A percentile compares a stretch with the other conserved stretches of the same genome.
Evolutionary conservation across 2,888 invertebrate genomes (phyloP).

Genomic region (Cremastinae sp.): DNA sequence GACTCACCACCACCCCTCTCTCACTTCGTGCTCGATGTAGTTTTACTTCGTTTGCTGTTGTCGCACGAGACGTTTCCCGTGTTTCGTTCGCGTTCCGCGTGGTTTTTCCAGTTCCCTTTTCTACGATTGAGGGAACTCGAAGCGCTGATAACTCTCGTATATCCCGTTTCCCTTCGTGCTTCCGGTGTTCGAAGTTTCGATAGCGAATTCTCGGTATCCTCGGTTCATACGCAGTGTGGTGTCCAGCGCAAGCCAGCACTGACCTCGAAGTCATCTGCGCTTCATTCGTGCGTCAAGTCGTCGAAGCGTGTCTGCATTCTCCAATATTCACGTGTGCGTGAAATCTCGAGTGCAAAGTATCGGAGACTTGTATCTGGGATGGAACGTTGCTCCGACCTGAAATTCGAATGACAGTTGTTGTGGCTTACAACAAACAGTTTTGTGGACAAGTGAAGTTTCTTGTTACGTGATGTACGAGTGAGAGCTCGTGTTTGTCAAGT

Average conservation of each 20-base stretch:
- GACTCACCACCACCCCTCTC: constrained; percentile 55
- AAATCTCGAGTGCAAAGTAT: constrained; percentile 29
- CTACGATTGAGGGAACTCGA: constrained; percentile 35
- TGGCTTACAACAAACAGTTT: constrained; percentile 31
- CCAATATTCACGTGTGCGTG: constrained; percentile 30
- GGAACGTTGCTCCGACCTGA: constrained; percentile 49
- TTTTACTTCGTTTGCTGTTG: constrained; percentile 65
- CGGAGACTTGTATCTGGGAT: constrained; percentile 51
- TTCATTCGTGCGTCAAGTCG: too few relatives aligned
- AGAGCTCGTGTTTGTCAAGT: constrained; percentile 28
- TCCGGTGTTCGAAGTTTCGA: background rate
- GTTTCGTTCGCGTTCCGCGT: constrained; percentile 61
- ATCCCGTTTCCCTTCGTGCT: constrained; percentile 3
- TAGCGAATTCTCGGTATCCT: constrained; percentile 12
- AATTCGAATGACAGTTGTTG: constrained; percentile 41
- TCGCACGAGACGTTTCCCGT: constrained; percentile 65
- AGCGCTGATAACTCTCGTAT: constrained; percentile 26
- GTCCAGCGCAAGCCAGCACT: too few relatives aligned
- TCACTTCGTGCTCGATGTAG: constrained; percentile 62
- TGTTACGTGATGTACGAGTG: constrained; percentile 25
- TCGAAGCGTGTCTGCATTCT: constrained; percentile 28
- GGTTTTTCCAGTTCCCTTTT: constrained; percentile 48
- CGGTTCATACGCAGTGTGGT: too few relatives aligned
- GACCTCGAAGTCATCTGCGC: too few relatives aligned
- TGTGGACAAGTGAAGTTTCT: constrained; percentile 56